Conservation (phyloP, 2,113 vertebrate species). For the Anoplopoma fimbria region DNA sequence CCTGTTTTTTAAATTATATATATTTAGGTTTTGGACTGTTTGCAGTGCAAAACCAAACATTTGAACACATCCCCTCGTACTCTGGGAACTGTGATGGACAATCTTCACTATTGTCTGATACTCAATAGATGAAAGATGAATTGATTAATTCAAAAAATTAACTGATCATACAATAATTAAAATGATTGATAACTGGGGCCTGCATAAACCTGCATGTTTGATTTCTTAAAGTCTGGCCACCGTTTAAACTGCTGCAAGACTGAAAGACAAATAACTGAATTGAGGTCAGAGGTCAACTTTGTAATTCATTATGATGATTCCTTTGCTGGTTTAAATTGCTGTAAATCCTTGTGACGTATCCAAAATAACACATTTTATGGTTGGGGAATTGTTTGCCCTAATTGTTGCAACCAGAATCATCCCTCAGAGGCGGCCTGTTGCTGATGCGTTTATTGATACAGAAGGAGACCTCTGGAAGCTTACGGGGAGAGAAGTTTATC, state of each 20-base stretch:
- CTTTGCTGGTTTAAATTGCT: background rate
- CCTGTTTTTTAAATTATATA: background rate
- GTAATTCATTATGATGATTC: background rate
- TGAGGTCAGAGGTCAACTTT: constrained; percentile 13
- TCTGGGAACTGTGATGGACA: background rate
- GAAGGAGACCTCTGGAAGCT: background rate
- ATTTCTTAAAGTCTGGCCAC: background rate
- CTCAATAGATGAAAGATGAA: background rate
- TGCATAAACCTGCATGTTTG: background rate
- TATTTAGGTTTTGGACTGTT: background rate
- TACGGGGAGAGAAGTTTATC: background rate
- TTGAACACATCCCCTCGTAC: background rate
- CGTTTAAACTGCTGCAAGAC: background rate
- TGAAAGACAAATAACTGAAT: background rate
- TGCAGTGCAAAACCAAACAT: background rate
- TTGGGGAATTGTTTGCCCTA: background rate
- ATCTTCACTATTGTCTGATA: background rate
- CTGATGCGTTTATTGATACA: background rate
- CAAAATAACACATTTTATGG: background rate
- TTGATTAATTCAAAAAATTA: background rate
- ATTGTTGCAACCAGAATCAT: background rate
- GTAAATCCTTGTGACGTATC: background rate
- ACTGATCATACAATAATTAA: background rate
- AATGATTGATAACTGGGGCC: background rate
- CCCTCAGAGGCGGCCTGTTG: background rate